Conservation (phyloP, 2,113 vertebrate genomes). For the Rafetus swinhoei region DNA sequence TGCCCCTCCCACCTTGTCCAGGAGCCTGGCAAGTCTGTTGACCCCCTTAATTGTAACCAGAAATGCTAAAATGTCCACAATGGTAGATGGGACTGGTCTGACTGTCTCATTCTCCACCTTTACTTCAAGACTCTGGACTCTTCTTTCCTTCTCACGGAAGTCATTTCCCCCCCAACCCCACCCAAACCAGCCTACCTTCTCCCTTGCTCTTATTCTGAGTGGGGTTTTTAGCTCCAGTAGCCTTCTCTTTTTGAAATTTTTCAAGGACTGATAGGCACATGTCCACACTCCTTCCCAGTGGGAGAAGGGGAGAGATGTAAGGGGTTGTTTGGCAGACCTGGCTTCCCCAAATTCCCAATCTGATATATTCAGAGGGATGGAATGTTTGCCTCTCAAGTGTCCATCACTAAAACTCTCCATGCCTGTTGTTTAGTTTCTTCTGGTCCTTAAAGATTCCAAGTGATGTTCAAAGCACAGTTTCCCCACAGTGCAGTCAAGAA, state of each 20-base stretch:
- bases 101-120: not conserved
- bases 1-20: no score
- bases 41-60: not conserved
- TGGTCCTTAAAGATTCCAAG: not conserved
- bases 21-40: no score
- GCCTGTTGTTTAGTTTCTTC: not conserved
- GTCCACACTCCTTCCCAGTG: not conserved
- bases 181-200: not conserved
- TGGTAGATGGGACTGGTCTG: not conserved
- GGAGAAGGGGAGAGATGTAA: not conserved
- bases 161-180: not conserved
- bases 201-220: not conserved
- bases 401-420: not conserved
- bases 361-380: not conserved
- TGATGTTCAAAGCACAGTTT: not conserved
- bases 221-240: not conserved
- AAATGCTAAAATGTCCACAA: not conserved
- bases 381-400: not conserved
- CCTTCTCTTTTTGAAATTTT: not conserved
- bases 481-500: not conserved
- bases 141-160: not conserved
- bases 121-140: not conserved
- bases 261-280: not conserved
- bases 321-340: not conserved
- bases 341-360: not conserved